Evolutionary conservation across 2,888 invertebrate genomes (phyloP), one percentile per base, ranked within the genome.

Genomic region (Drosophila koepferae): DNA sequence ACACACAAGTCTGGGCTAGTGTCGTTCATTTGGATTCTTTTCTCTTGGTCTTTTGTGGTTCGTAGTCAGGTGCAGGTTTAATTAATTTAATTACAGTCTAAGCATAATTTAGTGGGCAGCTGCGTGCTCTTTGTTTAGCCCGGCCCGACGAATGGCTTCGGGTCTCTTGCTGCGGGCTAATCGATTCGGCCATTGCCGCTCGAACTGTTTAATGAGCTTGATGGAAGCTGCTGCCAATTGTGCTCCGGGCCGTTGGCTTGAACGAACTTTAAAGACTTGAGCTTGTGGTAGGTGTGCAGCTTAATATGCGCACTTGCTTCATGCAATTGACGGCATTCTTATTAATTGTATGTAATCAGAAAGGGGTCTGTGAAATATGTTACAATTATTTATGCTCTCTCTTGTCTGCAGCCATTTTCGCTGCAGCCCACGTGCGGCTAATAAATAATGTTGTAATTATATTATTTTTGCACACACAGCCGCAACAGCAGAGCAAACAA

Each of bases 21-120:
- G 63, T 44, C 71, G 63, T 73, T 61, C 66, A 70, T 69, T 75
- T 63, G 68, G 74, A 81, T 78, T 78, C 62, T 77, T 77, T 71
- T 68, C 54, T 67, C 31, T 51, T n/a, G 59, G 72, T 55, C 70
- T 72, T 61, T 71, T 72, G 71, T 71, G 72, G 70, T 63, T 56
- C 71, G 72, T 9, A 63, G 76, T 81, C 88, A 80, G 85, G 89
- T 90, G 90, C 90, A 70, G 81, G 81, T 80, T 85, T 89, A 92
- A 91, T 91, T 91, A 92, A 91, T 90, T 91, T 90, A 91, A 91
- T 92, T 92, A 91, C 90, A 89, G 77, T 75, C 82, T 84, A 85
- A 86, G 91, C 80, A 86, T 88, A 89, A 91, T 86, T 89, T 85
- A 90, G 81, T 90, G 88, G 81, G 76, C 86, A 86, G 74, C 74